Conservation (phyloP, 2,797 vertebrate species). For the Sebastes minor region DNA sequence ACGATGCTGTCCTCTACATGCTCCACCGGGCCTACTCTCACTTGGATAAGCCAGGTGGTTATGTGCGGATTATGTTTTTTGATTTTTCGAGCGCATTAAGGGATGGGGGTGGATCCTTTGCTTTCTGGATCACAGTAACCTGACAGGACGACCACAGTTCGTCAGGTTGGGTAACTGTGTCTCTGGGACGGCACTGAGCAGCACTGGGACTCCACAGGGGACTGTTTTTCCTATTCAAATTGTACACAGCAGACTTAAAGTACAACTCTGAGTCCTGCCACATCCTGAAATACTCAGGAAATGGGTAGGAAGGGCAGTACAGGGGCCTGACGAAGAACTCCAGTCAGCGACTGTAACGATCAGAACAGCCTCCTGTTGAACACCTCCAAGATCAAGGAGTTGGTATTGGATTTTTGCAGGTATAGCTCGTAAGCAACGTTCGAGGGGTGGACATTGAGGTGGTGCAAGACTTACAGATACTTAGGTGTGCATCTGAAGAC, state of each 20-base stretch:
- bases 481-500: neutral
- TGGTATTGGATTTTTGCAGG: too few relatives aligned
- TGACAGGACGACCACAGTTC: neutral
- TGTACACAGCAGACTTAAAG: neutral
- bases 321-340: neutral
- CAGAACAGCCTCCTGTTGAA: neutral
- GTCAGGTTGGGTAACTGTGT: neutral
- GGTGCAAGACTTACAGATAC: neutral
- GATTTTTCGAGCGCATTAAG: neutral
- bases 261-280: neutral
- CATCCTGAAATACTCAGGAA: neutral
- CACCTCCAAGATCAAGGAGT: neutral
- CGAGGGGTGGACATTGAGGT: neutral
- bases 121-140: neutral
- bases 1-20: neutral
- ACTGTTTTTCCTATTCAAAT: neutral
- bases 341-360: neutral
- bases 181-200: neutral
- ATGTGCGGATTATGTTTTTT: neutral
- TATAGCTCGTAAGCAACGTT: neutral
- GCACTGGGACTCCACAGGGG: neutral
- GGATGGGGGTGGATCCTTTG: neutral
- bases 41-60: neutral
- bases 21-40: neutral
- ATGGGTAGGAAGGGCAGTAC: neutral